Percentiles rank a stretch among this genome's conserved stretches.
Conservation (phyloP, 2,113 vertebrate species). For the Mus spicilegus region DNA sequence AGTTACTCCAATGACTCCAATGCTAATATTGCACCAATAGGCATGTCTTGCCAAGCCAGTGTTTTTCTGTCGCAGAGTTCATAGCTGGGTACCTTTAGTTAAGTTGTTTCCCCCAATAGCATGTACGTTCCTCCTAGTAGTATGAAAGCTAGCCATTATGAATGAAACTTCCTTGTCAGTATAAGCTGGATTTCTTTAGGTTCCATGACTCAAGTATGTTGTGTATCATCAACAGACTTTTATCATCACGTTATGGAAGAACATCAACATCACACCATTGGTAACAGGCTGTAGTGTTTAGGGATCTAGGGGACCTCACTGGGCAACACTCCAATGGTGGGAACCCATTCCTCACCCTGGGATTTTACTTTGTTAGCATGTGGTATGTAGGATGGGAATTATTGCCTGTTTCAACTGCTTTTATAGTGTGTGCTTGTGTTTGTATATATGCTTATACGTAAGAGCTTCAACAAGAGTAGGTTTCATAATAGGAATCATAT, state of each 20-base stretch:
- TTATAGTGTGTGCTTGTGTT: background rate
- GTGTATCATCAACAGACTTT: background rate
- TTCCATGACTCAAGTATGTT: background rate
- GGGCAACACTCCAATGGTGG: background rate
- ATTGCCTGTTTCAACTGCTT: background rate
- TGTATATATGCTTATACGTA: background rate
- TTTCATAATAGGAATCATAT: background rate
- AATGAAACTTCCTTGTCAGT: background rate
- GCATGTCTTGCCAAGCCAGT: background rate
- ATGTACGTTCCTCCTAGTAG: background rate
- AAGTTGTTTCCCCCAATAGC: background rate
- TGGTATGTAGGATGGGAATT: background rate
- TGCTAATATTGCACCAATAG: background rate
- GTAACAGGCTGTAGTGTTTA: no score
- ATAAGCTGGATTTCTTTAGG: background rate
- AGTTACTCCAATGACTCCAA: background rate
- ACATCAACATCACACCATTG: background rate
- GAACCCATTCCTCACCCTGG: background rate
- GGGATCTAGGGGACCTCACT: background rate
- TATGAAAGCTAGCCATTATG: background rate
- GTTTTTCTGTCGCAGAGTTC: background rate
- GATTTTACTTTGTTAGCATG: background rate
- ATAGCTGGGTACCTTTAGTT: background rate
- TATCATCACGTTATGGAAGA: background rate
- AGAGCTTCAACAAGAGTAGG: background rate